Conservation (phyloP, 1,140 invertebrate species). For the Adelges cooleyi region DNA sequence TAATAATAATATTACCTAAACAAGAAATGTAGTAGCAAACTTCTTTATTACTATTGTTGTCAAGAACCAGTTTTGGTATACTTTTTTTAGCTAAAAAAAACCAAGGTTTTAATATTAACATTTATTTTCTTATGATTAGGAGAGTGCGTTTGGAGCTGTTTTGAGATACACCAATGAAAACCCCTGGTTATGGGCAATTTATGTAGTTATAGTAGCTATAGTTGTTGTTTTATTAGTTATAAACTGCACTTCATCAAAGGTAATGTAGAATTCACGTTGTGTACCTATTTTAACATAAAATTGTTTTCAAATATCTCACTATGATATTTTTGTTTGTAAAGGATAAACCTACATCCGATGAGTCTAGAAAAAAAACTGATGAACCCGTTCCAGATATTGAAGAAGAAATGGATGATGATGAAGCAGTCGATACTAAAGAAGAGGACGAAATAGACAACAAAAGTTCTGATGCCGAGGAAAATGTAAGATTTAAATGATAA, state of each 20-base stretch:
- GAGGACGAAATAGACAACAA: constrained; percentile 33
- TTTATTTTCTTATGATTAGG: neutral
- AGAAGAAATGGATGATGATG: constrained; percentile 35
- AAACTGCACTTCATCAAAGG: constrained; percentile 20
- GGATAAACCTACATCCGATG: constrained; percentile 35
- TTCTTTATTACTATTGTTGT: no score
- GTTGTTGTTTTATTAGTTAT: constrained; percentile 23
- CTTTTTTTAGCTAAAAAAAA: no score
- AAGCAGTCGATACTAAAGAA: constrained; percentile 31
- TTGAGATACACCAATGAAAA: constrained; percentile 72
- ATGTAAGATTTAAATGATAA: neutral
- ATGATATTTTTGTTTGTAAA: constrained; percentile 33
- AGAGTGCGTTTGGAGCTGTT: constrained; percentile 45
- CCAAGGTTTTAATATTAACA: no score
- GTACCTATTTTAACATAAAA: no score
- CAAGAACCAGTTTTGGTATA: no score
- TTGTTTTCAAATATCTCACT: neutral
- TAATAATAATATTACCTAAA: no score
- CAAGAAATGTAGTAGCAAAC: no score
- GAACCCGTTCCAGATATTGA: constrained; percentile 41
- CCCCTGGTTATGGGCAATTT: constrained; percentile 83
- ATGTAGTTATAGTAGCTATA: constrained; percentile 61
- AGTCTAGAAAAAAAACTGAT: constrained; percentile 50
- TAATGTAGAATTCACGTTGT: constrained; percentile 21
- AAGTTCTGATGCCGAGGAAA: constrained; percentile 32